A percentile compares a stretch with the other conserved stretches of the same genome.
phyloP scores from a whole-genome alignment of 2,888 invertebrate genomes.

The Baccha elongata region DNA sequence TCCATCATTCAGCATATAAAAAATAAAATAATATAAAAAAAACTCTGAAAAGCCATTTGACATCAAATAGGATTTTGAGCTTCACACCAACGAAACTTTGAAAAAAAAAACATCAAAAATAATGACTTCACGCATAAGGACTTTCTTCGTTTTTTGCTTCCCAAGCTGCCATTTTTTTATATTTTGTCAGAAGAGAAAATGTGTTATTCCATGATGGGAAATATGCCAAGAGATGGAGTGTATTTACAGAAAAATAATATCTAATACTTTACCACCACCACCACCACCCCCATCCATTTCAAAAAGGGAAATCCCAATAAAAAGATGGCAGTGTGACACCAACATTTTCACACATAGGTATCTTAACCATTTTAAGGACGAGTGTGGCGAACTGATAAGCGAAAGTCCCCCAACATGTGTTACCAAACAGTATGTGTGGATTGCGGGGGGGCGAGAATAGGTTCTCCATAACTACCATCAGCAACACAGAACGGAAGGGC shows the following conservation, averaged over 20 bases:
- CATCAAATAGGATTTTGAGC: conserved; percentile 57
- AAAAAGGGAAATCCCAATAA: conserved; percentile 37
- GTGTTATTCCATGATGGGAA: conserved; percentile 72
- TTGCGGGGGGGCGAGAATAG: conserved; percentile 45
- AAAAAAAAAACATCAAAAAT: conserved; percentile 68
- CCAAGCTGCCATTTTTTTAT: conserved; percentile 28
- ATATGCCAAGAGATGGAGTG: conserved; percentile 71
- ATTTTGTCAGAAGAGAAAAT: conserved; percentile 46
- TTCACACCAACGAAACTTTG: conserved; percentile 44
- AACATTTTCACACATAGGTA: conserved; percentile 22
- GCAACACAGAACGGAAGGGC: not conserved
- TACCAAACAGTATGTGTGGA: conserved; percentile 77
- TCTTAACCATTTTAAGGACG: conserved; percentile 53
- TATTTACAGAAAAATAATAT: conserved; percentile 56
- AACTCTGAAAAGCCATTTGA: conserved; percentile 45
- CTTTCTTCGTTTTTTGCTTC: conserved; percentile 46
- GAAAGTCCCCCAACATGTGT: conserved; percentile 81
- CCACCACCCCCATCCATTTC: not conserved
- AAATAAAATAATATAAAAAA: conserved; percentile 53
- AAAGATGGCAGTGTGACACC: conserved; percentile 55
- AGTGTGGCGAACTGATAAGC: conserved; percentile 73
- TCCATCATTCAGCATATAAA: conserved; percentile 49
- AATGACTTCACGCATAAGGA: conserved; percentile 72
- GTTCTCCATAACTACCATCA: too few relatives aligned
- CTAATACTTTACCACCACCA: conserved; percentile 37